Percentiles rank a stretch among this genome's conserved stretches.
These are phyloP conservation scores for Paramormyrops hopkinsi DNA, from an alignment of 2,797 vertebrate genomes.

Conservation along the genomic window DNA sequence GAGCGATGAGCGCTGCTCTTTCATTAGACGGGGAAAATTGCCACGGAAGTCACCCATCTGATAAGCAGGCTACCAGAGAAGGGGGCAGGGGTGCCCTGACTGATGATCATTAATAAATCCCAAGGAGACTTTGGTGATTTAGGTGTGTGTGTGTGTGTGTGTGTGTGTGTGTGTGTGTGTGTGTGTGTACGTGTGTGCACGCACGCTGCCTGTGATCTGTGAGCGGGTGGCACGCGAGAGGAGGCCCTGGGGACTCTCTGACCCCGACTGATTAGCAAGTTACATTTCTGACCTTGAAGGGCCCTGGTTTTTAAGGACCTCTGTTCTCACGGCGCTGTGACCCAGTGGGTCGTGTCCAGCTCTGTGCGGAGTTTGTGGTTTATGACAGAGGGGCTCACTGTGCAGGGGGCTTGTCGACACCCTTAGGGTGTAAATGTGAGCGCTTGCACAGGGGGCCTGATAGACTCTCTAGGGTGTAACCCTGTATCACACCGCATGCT, in stretches of 20 bases:
- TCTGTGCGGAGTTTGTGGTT: background rate
- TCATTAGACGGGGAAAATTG: conserved; percentile 44
- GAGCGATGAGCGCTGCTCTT: conserved; percentile 30
- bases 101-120: conserved; percentile 42
- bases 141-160: conserved; percentile 27
- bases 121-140: conserved; percentile 39
- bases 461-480: background rate
- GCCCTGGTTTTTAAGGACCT: background rate
- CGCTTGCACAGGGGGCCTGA: background rate
- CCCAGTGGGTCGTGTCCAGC: background rate
- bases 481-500: background rate
- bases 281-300: conserved; percentile 34
- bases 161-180: conserved; percentile 8
- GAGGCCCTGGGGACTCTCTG: conserved; percentile 34
- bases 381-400: background rate
- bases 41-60: conserved; percentile 45
- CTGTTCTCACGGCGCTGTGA: background rate
- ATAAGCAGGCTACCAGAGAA: conserved; percentile 42
- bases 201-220: background rate
- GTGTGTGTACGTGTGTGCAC: background rate
- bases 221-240: conserved; percentile 3
- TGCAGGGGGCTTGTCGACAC: background rate
- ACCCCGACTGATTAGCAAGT: conserved; percentile 46
- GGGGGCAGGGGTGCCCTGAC: conserved; percentile 41
- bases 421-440: background rate